phyloP scores from a whole-genome alignment of 2,113 vertebrate genomes.

The Bufo bufo region DNA sequence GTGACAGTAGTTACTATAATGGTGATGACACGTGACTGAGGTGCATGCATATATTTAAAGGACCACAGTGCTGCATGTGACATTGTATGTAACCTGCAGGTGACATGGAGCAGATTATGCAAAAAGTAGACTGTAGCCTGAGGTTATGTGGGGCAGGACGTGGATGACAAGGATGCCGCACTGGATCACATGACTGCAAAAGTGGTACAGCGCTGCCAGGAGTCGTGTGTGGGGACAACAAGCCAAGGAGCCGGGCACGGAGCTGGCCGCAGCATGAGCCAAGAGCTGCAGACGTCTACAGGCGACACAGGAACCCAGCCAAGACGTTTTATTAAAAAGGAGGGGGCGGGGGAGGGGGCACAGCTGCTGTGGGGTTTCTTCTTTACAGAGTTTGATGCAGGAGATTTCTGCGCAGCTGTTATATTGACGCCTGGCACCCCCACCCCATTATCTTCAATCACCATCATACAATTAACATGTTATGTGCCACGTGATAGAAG shows the following conservation, averaged over 20 bases:
- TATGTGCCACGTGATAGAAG: neutral
- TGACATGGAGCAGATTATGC: neutral
- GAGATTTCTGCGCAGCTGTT: slow-evolving; percentile 42
- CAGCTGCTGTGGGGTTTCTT: slow-evolving; percentile 31
- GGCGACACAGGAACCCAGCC: slow-evolving; percentile 39
- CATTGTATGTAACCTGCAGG: too few species aligned
- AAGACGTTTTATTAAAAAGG: slow-evolving; percentile 42
- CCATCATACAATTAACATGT: neutral
- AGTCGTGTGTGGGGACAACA: slow-evolving; percentile 13
- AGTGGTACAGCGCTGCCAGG: neutral
- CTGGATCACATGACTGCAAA: neutral
- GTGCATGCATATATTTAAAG: too few species aligned
- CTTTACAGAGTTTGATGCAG: neutral
- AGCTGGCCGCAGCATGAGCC: slow-evolving; percentile 20
- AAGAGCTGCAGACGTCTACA: slow-evolving; percentile 41
- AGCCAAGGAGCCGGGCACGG: slow-evolving; percentile 7
- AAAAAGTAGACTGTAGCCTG: neutral
- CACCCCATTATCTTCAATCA: neutral
- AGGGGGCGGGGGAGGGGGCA: slow-evolving; percentile 8
- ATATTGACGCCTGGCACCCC: neutral
- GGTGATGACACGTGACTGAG: too few species aligned
- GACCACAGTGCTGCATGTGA: too few species aligned
- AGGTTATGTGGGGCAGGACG: neutral
- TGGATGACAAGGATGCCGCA: neutral
- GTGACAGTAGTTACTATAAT: too few species aligned